These are phyloP conservation scores for Sapajus apella DNA, from an alignment of 2,113 vertebrate genomes.

Conservation along the genomic window DNA sequence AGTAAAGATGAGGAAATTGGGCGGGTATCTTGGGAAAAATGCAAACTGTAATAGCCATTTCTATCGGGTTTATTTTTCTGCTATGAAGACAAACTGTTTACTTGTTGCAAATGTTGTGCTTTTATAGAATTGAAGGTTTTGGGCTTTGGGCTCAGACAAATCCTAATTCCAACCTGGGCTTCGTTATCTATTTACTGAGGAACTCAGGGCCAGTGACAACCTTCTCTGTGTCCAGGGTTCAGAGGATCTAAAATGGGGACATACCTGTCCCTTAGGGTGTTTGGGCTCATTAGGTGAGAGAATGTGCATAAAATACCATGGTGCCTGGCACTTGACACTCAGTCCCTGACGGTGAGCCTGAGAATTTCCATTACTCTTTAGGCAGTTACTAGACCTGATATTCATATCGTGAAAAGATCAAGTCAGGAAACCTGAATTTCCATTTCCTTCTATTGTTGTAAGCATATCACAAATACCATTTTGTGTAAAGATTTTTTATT, in stretches of 20 bases:
- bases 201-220: not conserved
- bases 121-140: not conserved
- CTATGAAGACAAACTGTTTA: not conserved
- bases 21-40: not conserved
- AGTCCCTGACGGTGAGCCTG: not conserved
- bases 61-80: not conserved
- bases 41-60: not conserved
- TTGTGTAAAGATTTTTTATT: not conserved
- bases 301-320: not conserved
- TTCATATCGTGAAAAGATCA: not conserved
- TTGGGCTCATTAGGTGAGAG: not conserved
- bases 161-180: not conserved
- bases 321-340: accelerated
- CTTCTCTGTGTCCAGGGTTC: not conserved
- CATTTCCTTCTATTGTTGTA: not conserved
- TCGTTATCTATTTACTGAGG: not conserved
- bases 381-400: too few relatives aligned
- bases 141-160: not conserved
- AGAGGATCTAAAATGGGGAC: not conserved
- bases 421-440: not conserved
- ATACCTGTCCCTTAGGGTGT: not conserved
- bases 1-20: not conserved
- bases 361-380: not conserved
- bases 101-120: not conserved
- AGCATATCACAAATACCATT: not conserved